Percentiles rank a stretch among this genome's conserved stretches.
phyloP scores from a whole-genome alignment of 30 jellyfish, hydroid and myxozoan species.

The Turritopsis dohrnii region DNA sequence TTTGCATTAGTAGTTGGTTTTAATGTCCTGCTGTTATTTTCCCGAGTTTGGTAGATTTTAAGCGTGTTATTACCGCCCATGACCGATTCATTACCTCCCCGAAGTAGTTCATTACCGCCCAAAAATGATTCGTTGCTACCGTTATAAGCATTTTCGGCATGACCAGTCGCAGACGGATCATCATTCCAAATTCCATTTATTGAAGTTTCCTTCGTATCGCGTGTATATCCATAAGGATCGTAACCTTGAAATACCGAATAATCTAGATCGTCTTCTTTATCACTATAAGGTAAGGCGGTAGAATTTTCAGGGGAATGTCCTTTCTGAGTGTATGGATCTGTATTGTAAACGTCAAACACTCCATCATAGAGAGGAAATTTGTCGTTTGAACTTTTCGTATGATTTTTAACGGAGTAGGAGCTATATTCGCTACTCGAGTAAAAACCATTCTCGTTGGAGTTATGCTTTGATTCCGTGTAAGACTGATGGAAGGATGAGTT shows the following conservation, averaged over 20 bases:
- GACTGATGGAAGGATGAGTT: neutral
- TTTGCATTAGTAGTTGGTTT: neutral
- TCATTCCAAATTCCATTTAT: neutral
- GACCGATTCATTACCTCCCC: too few species aligned
- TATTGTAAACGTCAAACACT: neutral
- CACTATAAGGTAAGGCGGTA: neutral
- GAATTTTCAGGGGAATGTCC: neutral
- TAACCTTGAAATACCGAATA: neutral
- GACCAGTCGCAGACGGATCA: neutral
- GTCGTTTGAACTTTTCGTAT: neutral
- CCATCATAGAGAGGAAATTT: neutral
- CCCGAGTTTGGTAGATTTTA: neutral
- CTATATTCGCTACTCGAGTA: neutral
- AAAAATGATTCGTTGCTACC: neutral
- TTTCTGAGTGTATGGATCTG: neutral
- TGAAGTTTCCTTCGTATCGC: neutral
- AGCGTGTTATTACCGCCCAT: neutral
- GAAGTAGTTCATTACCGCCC: too few species aligned
- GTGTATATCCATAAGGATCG: neutral
- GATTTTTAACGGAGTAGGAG: neutral
- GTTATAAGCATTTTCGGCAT: neutral
- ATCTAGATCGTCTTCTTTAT: neutral
- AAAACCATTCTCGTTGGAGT: neutral
- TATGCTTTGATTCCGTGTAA: neutral
- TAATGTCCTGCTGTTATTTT: neutral